Conservation (phyloP, 2,113 vertebrate genomes). For the Oreochromis spilurus region DNA sequence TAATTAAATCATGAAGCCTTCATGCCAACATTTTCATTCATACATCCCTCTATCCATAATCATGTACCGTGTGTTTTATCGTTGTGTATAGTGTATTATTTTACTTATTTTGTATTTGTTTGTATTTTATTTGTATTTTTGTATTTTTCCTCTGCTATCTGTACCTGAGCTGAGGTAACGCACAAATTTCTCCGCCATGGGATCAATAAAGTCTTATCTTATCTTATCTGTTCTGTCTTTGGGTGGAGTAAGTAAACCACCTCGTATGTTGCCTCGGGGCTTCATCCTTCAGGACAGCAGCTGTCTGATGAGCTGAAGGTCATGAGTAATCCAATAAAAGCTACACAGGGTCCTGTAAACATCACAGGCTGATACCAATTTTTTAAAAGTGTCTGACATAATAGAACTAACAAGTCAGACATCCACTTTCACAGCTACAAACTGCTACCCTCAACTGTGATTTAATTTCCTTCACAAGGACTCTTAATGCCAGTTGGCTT, state of each 20-base stretch:
- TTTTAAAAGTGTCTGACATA: neutral
- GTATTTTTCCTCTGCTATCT: neutral
- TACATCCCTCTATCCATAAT: neutral
- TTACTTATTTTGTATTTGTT: neutral
- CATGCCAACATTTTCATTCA: neutral
- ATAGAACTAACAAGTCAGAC: neutral
- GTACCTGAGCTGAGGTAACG: neutral
- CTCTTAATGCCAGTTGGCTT: constrained; percentile 1
- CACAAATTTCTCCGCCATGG: neutral
- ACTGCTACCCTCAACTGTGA: constrained; percentile 4
- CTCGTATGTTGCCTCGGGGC: neutral
- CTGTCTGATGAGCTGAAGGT: neutral
- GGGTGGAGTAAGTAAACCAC: neutral
- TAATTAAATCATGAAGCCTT: neutral
- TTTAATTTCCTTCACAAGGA: neutral
- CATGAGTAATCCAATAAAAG: neutral
- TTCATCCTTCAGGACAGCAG: neutral
- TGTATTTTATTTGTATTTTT: neutral
- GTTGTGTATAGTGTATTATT: neutral
- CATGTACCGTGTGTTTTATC: neutral
- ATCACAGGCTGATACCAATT: neutral
- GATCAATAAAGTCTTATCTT: neutral
- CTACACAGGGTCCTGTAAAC: constrained; percentile 3
- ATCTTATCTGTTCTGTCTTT: neutral
- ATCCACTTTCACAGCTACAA: neutral